Conservation (phyloP, 1,140 invertebrate genomes). For the Drosophila pallidifrons region DNA sequence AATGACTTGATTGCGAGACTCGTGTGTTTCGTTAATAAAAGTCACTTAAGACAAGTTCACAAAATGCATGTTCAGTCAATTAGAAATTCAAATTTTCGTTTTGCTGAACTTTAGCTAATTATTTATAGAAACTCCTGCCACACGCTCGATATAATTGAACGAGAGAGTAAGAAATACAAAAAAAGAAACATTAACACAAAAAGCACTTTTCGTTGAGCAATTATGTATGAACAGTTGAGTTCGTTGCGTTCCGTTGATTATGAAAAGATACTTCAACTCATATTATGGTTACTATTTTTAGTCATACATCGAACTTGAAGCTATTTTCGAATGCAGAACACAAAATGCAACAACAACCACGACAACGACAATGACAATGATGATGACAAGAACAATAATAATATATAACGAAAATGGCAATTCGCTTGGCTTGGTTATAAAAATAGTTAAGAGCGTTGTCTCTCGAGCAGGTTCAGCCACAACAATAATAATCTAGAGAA, state of each 20-base stretch:
- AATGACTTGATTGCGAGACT: not conserved
- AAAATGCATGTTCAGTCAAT: constrained; percentile 33
- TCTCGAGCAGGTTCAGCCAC: constrained; percentile 18
- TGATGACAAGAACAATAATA: constrained; percentile 2
- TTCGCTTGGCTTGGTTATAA: constrained; percentile 22
- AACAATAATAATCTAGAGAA: constrained; percentile 9
- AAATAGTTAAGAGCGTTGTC: constrained; percentile 44
- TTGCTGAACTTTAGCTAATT: constrained; percentile 20
- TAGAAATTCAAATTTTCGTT: constrained; percentile 39
- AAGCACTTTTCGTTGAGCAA: constrained; percentile 18
- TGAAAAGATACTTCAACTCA: not conserved
- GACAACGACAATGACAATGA: not conserved
- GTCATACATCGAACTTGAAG: constrained; percentile 38
- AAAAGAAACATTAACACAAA: constrained; percentile 33
- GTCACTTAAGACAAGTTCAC: constrained; percentile 4
- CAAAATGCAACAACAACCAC: constrained; percentile 36
- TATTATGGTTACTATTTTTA: constrained; percentile 46
- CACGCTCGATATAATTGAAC: constrained; percentile 16
- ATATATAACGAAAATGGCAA: constrained; percentile 22
- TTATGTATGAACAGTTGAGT: constrained; percentile 37
- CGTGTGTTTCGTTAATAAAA: not conserved
- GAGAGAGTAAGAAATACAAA: constrained; percentile 8
- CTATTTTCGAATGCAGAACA: constrained; percentile 50
- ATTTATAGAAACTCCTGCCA: constrained; percentile 20
- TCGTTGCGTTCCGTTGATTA: constrained; percentile 17